Percentiles rank a stretch among this genome's conserved stretches.
phyloP scores from a whole-genome alignment of 2,888 invertebrate species.

The Drosophila seclusa region DNA sequence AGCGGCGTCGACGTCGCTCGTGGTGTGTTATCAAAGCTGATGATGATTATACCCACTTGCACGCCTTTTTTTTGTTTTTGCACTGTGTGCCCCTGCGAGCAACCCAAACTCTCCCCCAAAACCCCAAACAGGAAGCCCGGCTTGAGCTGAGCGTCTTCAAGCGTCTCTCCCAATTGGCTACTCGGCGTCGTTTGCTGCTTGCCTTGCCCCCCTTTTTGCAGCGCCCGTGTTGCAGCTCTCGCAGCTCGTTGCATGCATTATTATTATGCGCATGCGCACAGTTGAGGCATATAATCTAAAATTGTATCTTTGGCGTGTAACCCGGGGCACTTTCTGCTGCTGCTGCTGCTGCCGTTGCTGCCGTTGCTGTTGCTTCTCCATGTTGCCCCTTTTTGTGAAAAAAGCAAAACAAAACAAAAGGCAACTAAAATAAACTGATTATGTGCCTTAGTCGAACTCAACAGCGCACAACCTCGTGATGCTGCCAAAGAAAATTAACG shows the following conservation, averaged over 20 bases:
- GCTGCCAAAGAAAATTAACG: conserved; percentile 66
- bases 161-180: conserved; percentile 72
- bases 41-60: conserved; percentile 82
- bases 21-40: conserved; percentile 83
- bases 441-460: conserved; percentile 63
- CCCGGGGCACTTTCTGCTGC: conserved; percentile 79
- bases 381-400: conserved; percentile 14
- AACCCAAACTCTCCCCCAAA: conserved; percentile 9
- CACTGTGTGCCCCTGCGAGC: conserved; percentile 42
- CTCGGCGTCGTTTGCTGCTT: conserved; percentile 36
- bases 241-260: conserved; percentile 77
- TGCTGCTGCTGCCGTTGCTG: conserved; percentile 20
- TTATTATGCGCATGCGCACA: conserved; percentile 83
- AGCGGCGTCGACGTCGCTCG: conserved; percentile 56
- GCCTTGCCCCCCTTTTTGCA: conserved; percentile 22
- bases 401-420: conserved; percentile 40
- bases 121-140: conserved; percentile 68
- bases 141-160: conserved; percentile 33
- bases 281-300: conserved; percentile 83
- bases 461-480: conserved; percentile 8
- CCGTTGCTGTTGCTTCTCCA: conserved; percentile 24
- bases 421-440: conserved; percentile 76
- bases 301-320: conserved; percentile 84
- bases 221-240: conserved; percentile 33
- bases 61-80: conserved; percentile 70